A percentile compares a stretch with the other conserved stretches of the same genome.
Conservation (phyloP, 2,113 vertebrate genomes). For the Symphodus melops region DNA sequence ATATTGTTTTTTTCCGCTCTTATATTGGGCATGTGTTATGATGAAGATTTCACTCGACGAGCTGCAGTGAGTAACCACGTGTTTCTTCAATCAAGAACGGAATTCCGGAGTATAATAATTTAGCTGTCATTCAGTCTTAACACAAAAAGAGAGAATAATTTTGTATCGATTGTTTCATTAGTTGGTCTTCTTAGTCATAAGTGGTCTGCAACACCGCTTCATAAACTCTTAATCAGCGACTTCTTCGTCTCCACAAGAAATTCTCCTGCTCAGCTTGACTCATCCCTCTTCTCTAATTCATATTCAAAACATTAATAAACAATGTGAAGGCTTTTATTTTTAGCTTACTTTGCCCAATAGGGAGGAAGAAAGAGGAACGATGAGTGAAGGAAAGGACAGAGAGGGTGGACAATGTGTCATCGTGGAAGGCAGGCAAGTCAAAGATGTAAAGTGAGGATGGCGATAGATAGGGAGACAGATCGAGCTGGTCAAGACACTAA, state of each 20-base stretch:
- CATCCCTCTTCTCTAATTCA: conserved; percentile 51
- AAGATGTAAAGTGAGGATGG: conserved; percentile 10
- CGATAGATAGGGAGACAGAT: conserved; percentile 23
- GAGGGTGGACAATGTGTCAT: conserved; percentile 16
- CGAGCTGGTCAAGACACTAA: conserved; percentile 43
- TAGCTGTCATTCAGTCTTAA: too few relatives aligned
- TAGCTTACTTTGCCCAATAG: conserved; percentile 37
- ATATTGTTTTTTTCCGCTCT: too few relatives aligned
- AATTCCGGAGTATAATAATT: too few relatives aligned
- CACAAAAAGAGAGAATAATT: too few relatives aligned
- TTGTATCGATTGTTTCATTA: background rate
- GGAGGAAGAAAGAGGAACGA: conserved; percentile 9
- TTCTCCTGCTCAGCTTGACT: conserved; percentile 40
- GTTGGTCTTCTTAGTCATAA: background rate
- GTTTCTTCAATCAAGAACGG: too few relatives aligned
- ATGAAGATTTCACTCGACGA: too few relatives aligned
- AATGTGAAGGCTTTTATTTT: conserved; percentile 58
- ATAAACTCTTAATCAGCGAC: conserved; percentile 31
- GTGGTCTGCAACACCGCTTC: conserved; percentile 5
- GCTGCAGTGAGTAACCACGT: too few relatives aligned
- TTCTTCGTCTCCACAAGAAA: conserved; percentile 28
- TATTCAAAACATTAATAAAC: conserved; percentile 55
- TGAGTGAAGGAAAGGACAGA: background rate
- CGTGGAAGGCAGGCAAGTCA: conserved; percentile 10
- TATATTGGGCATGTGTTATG: too few relatives aligned